Percentiles rank a stretch among this genome's conserved stretches.
Evolutionary conservation across 2,797 vertebrate species (phyloP).

Genomic region (Coilia nasus): DNA sequence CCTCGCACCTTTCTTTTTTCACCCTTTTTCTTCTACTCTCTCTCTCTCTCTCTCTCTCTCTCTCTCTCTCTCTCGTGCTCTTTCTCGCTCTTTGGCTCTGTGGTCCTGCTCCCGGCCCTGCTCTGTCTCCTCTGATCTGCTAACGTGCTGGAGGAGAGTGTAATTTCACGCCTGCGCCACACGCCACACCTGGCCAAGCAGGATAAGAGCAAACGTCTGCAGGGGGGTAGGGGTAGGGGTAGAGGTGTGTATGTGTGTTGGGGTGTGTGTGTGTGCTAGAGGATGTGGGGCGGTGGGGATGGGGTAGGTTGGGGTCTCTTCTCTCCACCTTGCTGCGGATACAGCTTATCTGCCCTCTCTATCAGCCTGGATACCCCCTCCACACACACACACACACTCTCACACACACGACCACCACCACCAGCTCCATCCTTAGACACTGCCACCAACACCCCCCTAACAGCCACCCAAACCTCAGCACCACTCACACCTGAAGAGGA

Average conservation of each 20-base stretch:
- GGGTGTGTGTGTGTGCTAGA: no score
- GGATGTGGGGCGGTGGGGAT: not conserved
- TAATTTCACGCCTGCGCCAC: slow-evolving; percentile 63
- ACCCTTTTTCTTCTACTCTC: slow-evolving; percentile 30
- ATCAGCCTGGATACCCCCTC: not conserved
- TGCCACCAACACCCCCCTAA: no score
- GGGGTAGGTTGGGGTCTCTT: not conserved
- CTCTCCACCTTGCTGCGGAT: not conserved
- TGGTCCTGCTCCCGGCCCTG: not conserved
- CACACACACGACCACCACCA: no score
- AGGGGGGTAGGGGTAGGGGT: not conserved
- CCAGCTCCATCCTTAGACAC: no score
- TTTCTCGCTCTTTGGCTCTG: not conserved
- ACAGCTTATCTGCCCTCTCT: not conserved
- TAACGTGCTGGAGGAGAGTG: slow-evolving; percentile 72
- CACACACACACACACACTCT: no score
- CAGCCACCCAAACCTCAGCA: no score
- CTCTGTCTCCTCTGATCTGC: slow-evolving; percentile 68
- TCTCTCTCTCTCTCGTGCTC: not conserved
- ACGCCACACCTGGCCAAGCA: not conserved
- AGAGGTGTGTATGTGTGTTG: no score
- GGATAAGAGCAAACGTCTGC: not conserved
- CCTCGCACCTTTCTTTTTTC: slow-evolving; percentile 5
- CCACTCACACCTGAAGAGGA: no score
- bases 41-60: not conserved